These are phyloP conservation scores for Bos indicus DNA, from an alignment of 2,113 vertebrate species.

Conservation along the genomic window DNA sequence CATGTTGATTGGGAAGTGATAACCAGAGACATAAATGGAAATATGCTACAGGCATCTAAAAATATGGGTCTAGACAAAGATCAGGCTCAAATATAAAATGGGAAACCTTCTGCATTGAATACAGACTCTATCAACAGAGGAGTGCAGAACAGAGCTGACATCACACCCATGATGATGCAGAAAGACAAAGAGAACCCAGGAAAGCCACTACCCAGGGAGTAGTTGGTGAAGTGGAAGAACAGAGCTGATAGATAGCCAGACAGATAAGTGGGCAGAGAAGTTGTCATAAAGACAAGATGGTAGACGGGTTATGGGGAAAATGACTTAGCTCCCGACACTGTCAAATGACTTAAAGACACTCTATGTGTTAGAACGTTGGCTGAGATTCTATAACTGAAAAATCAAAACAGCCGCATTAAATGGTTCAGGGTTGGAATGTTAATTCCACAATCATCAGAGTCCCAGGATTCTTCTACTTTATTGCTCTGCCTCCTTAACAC, in stretches of 20 bases:
- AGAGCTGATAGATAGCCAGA: background rate
- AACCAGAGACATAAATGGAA: conserved; percentile 17
- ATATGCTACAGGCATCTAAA: background rate
- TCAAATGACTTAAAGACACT: background rate
- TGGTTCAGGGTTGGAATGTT: background rate
- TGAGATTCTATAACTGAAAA: background rate
- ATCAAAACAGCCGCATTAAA: background rate
- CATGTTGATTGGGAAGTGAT: conserved; percentile 16
- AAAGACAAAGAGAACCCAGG: background rate
- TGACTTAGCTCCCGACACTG: background rate
- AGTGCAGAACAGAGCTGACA: background rate
- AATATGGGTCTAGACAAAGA: conserved; percentile 21
- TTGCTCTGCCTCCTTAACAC: background rate
- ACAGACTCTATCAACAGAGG: background rate
- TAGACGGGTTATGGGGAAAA: background rate
- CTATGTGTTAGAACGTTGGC: background rate
- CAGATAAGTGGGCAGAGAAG: background rate
- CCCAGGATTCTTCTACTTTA: background rate
- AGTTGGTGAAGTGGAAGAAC: background rate
- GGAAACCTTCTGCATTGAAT: background rate
- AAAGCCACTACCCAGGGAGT: background rate
- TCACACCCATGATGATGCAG: background rate
- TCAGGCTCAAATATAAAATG: background rate
- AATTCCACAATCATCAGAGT: background rate
- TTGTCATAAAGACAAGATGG: background rate